phyloP scores from a whole-genome alignment of 64 coral and sea anemone species.

The Pocillopora verrucosa region DNA sequence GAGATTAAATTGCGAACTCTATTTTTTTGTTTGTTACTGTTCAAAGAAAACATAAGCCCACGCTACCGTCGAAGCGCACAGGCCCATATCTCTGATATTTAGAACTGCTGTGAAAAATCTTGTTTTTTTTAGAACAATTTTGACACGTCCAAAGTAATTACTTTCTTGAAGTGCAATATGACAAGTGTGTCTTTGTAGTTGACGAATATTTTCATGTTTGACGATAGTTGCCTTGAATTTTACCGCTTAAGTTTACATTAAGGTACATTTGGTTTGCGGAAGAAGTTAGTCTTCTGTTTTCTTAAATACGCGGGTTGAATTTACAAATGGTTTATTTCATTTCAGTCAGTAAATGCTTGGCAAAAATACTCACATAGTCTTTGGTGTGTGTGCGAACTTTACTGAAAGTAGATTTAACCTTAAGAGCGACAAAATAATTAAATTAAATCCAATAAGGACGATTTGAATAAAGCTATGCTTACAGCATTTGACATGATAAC shows the following conservation, averaged over 20 bases:
- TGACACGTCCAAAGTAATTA: not conserved
- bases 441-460: no score
- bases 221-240: not conserved
- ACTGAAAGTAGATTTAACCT: no score
- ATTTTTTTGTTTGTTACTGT: not conserved
- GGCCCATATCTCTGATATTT: not conserved
- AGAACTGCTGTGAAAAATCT: not conserved
- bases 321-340: no score
- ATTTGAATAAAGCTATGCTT: no score
- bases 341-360: no score
- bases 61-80: not conserved
- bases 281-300: not conserved
- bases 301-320: no score
- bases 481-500: no score
- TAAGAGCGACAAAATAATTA: no score
- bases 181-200: not conserved
- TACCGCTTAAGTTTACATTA: not conserved
- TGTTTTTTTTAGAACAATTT: not conserved
- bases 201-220: not conserved
- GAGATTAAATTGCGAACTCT: not conserved
- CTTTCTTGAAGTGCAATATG: not conserved
- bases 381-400: no score
- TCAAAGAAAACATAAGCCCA: not conserved
- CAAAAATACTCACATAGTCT: no score
- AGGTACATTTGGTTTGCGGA: not conserved